A percentile compares a stretch with the other conserved stretches of the same genome.
Conservation (phyloP, 2,797 vertebrate genomes). For the Lacerta bilineata region DNA sequence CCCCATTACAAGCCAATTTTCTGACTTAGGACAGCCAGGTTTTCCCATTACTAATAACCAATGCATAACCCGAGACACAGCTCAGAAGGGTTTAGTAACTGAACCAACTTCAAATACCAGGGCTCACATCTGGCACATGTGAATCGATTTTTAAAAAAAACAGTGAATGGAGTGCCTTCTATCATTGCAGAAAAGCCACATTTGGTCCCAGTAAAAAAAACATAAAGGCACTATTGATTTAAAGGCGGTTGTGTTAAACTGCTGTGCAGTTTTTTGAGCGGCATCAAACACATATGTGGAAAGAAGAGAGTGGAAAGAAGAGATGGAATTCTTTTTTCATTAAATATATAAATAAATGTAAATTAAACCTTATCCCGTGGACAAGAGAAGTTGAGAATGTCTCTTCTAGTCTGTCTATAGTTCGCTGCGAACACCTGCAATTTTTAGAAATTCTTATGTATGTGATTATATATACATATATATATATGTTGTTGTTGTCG, state of each 20-base stretch:
- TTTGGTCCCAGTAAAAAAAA: no score
- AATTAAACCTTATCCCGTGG: background rate
- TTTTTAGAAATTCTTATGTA: background rate
- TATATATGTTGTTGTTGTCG: no score
- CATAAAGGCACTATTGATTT: background rate
- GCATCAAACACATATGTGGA: background rate
- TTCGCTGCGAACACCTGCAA: background rate
- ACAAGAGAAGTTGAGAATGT: background rate
- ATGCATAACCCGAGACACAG: no score
- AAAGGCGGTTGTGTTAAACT: background rate
- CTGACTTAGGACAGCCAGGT: background rate
- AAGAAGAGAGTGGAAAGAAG: background rate
- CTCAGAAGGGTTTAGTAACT: background rate
- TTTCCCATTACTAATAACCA: background rate
- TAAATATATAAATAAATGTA: background rate
- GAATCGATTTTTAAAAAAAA: background rate
- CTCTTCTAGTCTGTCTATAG: background rate
- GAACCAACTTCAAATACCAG: no score
- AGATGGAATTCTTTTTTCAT: background rate
- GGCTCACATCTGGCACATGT: background rate
- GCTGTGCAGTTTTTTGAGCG: background rate
- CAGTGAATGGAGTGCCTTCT: background rate
- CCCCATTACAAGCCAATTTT: background rate
- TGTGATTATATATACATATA: background rate
- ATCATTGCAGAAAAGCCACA: no score